A percentile compares a stretch with the other conserved stretches of the same genome.
Conservation (phyloP, 1,140 invertebrate species). For the Belonocnema kinseyi region DNA sequence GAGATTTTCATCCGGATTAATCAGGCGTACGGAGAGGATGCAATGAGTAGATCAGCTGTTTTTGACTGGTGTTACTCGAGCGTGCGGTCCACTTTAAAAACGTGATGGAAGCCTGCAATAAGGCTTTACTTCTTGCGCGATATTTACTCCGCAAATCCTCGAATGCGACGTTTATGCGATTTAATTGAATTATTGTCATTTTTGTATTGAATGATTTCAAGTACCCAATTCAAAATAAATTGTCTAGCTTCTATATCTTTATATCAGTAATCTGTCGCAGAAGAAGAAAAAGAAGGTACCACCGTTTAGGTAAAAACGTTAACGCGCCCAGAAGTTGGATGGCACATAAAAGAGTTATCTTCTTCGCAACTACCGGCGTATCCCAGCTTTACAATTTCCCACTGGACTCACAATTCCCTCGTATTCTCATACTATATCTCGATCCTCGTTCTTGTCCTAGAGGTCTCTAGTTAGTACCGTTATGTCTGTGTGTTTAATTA, state of each 20-base stretch:
- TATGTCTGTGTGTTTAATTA: slow-evolving; percentile 14
- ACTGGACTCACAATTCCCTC: slow-evolving; percentile 47
- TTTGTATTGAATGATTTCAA: too few species aligned
- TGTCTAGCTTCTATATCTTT: neutral
- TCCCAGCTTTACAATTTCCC: slow-evolving; percentile 57
- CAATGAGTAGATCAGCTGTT: too few species aligned
- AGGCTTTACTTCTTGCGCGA: too few species aligned
- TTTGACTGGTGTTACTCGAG: too few species aligned
- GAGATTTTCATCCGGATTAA: too few species aligned
- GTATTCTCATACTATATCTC: slow-evolving; percentile 33
- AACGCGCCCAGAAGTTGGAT: slow-evolving; percentile 46
- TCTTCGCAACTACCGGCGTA: slow-evolving; percentile 50
- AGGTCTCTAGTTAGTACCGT: neutral
- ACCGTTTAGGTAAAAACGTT: slow-evolving; percentile 53
- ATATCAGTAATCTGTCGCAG: neutral
- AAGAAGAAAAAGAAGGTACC: neutral
- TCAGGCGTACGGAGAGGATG: too few species aligned
- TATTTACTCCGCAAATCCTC: too few species aligned
- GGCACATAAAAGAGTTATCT: slow-evolving; percentile 61
- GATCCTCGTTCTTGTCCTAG: neutral
- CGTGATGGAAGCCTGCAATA: too few species aligned
- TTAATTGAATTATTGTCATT: too few species aligned
- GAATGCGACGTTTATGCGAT: too few species aligned
- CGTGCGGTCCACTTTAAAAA: too few species aligned
- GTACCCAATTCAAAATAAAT: too few species aligned